A percentile compares a stretch with the other conserved stretches of the same genome.
These are phyloP conservation scores for Argyra leucocephala DNA, from an alignment of 2,888 invertebrate species.

Conservation along the genomic window DNA sequence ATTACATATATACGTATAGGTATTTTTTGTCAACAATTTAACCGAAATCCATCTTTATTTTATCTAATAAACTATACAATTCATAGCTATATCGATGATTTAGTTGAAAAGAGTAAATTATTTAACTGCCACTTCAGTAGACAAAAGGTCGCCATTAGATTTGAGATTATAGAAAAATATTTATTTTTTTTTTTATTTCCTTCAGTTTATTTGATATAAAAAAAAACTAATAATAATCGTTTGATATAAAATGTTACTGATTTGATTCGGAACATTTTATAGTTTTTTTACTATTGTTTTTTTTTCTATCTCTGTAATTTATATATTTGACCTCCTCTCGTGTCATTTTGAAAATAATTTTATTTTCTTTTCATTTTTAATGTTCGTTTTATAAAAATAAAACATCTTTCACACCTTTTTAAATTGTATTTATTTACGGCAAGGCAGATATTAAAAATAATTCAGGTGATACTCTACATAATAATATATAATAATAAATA, in stretches of 20 bases:
- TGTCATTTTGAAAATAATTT: neutral
- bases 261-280: too few species aligned
- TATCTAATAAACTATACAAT: too few species aligned
- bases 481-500: too few species aligned
- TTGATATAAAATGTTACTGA: too few species aligned
- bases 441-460: neutral
- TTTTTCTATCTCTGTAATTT: neutral
- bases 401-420: neutral
- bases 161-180: neutral
- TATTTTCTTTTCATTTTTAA: neutral
- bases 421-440: neutral
- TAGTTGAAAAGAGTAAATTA: neutral
- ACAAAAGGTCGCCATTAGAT: conserved; percentile 8
- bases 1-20: too few species aligned
- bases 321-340: neutral
- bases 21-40: too few species aligned
- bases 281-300: too few species aligned
- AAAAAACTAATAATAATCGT: too few species aligned
- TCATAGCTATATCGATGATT: neutral
- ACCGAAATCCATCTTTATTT: too few species aligned
- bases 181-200: too few species aligned
- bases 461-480: neutral
- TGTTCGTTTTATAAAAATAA: neutral
- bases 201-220: too few species aligned
- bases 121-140: conserved; percentile 10